A percentile compares a stretch with the other conserved stretches of the same genome.
These are phyloP conservation scores for Melipona quadrifasciata DNA, from an alignment of 1,140 invertebrate genomes.

Conservation along the genomic window DNA sequence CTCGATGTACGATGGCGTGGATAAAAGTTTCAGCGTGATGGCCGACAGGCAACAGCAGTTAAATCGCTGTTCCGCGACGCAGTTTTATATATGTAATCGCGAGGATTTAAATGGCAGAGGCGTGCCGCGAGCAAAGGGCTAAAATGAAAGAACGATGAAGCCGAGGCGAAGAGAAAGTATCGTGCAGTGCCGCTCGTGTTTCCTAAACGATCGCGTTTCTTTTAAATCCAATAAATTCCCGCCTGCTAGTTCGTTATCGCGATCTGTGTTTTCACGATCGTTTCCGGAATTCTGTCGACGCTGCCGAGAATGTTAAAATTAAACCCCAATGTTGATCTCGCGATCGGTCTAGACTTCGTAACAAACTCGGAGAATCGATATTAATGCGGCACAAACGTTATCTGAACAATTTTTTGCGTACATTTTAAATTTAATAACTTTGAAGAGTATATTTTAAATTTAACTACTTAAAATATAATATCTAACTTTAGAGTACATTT, in stretches of 20 bases:
- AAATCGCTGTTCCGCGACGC: conserved; percentile 23
- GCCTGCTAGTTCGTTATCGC: conserved; percentile 46
- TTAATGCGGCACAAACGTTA: too few species aligned
- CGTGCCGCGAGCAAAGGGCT: neutral
- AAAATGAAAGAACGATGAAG: neutral
- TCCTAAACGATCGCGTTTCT: conserved; percentile 37
- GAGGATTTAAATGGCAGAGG: conserved; percentile 12
- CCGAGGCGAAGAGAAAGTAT: neutral
- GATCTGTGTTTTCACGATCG: conserved; percentile 37
- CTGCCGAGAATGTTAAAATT: neutral
- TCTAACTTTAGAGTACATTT: too few species aligned
- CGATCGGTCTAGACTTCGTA: neutral
- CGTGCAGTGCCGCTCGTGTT: neutral
- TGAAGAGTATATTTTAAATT: too few species aligned
- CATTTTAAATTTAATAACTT: too few species aligned
- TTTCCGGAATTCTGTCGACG: neutral
- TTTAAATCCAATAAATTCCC: conserved; percentile 58
- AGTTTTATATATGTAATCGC: conserved; percentile 33
- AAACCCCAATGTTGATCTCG: neutral
- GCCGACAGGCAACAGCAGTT: neutral
- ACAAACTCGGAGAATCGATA: neutral
- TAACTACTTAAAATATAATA: too few species aligned
- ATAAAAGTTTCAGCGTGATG: neutral
- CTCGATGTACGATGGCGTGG: neutral
- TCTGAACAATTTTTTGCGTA: too few species aligned